Conservation (phyloP, 2,888 invertebrate genomes). For the Tiliacea citrago region DNA sequence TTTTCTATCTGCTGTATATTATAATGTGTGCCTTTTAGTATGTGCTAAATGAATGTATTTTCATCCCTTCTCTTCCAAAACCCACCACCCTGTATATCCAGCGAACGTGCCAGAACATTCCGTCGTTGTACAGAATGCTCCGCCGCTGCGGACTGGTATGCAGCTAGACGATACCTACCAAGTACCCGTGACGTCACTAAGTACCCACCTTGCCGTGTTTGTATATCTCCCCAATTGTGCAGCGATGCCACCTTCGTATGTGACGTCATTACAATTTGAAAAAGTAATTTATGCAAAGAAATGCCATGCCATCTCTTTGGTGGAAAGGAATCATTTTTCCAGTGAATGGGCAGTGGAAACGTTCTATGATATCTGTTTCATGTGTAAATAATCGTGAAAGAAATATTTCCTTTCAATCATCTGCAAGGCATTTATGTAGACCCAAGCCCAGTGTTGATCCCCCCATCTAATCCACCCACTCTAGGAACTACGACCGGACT, state of each 20-base stretch:
- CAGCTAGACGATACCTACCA: constrained; percentile 52
- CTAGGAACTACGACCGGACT: neutral
- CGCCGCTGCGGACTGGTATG: constrained; percentile 64
- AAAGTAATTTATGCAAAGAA: constrained; percentile 8
- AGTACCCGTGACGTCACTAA: constrained; percentile 42
- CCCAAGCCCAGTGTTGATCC: neutral
- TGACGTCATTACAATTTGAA: constrained; percentile 29
- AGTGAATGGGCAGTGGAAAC: neutral
- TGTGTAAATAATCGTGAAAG: neutral
- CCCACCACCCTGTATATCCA: constrained; percentile 29
- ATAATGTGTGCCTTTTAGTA: too few relatives aligned
- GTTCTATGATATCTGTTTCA: neutral
- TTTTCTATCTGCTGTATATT: too few relatives aligned
- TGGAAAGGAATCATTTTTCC: neutral
- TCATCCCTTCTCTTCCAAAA: neutral
- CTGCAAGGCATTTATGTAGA: neutral
- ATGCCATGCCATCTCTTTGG: neutral
- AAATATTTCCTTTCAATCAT: neutral
- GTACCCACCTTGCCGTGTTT: constrained; percentile 37
- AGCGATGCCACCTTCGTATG: constrained; percentile 14
- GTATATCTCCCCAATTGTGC: constrained; percentile 32
- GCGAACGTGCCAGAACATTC: constrained; percentile 70
- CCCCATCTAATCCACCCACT: neutral
- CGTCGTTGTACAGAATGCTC: constrained; percentile 65
- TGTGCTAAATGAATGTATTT: too few relatives aligned